Conservation (phyloP, 2,797 vertebrate species). For the Linurgus olivaceus region DNA sequence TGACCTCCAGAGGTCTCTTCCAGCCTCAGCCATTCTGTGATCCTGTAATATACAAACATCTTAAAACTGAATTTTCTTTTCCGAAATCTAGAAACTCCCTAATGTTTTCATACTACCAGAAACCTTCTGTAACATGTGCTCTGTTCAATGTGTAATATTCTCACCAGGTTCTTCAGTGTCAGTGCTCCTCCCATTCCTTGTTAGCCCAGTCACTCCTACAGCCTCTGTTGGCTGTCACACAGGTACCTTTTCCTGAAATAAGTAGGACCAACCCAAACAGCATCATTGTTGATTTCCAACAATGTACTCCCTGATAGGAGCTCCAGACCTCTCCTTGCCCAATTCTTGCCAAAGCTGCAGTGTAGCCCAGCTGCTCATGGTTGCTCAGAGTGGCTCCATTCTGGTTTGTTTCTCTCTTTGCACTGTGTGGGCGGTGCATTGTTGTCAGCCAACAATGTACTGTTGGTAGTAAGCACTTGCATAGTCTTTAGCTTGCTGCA, state of each 20-base stretch:
- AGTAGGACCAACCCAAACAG: slow-evolving; percentile 76
- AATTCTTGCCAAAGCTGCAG: slow-evolving; percentile 8
- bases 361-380: not conserved
- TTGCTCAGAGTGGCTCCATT: slow-evolving; percentile 7
- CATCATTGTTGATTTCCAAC: slow-evolving; percentile 89
- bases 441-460: slow-evolving; percentile 96
- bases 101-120: not conserved
- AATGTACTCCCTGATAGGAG: slow-evolving; percentile 83
- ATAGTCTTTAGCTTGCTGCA: slow-evolving; percentile 80
- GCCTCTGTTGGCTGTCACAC: slow-evolving; percentile 89
- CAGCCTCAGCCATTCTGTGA: not conserved
- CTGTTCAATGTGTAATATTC: slow-evolving; percentile 81
- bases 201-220: slow-evolving; percentile 89
- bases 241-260: slow-evolving; percentile 83
- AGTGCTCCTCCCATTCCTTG: slow-evolving; percentile 86
- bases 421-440: slow-evolving; percentile 90
- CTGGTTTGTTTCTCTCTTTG: slow-evolving; percentile 42
- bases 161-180: slow-evolving; percentile 74
- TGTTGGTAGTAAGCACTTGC: slow-evolving; percentile 85
- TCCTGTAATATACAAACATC: not conserved
- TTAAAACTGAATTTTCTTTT: not conserved
- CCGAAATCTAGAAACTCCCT: not conserved
- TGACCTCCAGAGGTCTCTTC: not conserved
- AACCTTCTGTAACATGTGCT: slow-evolving; percentile 19
- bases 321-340: not conserved